Base-by-base conservation (phyloP, 1,140 invertebrate species). In the Bombus superbus region DNA sequence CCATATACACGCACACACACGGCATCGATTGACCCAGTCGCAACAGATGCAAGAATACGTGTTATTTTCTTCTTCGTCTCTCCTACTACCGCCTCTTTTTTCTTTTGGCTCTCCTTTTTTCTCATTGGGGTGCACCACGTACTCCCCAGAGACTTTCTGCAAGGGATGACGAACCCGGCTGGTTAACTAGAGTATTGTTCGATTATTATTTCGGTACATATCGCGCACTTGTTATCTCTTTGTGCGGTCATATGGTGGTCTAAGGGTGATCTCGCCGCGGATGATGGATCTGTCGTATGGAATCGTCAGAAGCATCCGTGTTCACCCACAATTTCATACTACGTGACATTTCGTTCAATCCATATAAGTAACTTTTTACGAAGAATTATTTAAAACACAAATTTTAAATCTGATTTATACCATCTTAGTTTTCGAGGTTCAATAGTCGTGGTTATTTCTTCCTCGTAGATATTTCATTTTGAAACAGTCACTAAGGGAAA, bases 181-280 rank as follows among this genome's bases (percentile, higher is more conserved):
- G 92, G 94, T 95, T 95, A 95, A 95, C 93, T 93, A 92, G 91
- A 88, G 94, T 91, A 95, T 95, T 95, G 95, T 95, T 95, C 92
- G 94, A 94, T 95, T 95, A 95, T 95, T 95, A 95, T 95, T 95
- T 95, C 93, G 91, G 92, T 94, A 95, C 94, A 95, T 95, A 95
- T 95, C 94, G 94, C 92, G 94, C 94, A 95, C 94, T 95, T 95
- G 95, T 95, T 95, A 95, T 93, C 92, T 94, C 92, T 91, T 95
- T 95, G 93, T 94, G 90, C 90, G 90, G 85, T 92, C 94, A 94
- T 93, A 94, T 94, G 92, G 88, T 86, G 82, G 87, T 85, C 32
- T 38, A 62, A 79, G 81, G 81, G 82, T 90, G 89, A 47, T 53
- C 32, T 22, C 47, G 25, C 28, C 59, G 22, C 44, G 35, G 44